Conservation (phyloP, 2,797 vertebrate species). For the Sebastes taczanowskii region DNA sequence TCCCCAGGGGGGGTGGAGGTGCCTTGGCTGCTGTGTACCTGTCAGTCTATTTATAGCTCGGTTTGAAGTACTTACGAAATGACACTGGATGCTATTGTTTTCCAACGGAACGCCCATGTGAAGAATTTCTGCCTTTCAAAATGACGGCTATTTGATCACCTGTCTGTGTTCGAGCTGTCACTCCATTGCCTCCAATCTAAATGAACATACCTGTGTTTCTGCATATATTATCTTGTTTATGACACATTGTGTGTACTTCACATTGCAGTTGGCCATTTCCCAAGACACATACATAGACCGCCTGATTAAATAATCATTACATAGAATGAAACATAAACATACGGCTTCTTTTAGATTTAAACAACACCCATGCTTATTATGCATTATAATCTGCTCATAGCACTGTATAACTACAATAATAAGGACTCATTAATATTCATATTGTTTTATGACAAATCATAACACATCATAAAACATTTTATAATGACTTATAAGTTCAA, state of each 20-base stretch:
- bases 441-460: not conserved
- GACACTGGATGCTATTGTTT: conserved; percentile 44
- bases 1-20: conserved; percentile 49
- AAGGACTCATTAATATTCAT: not conserved
- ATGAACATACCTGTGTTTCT: not conserved
- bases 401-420: not conserved
- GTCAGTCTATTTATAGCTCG: conserved; percentile 62
- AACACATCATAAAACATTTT: not conserved
- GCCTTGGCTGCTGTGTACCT: conserved; percentile 54
- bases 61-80: conserved; percentile 53
- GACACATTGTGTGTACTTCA: not conserved
- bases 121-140: conserved; percentile 21
- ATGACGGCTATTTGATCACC: conserved; percentile 7
- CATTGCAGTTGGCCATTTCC: not conserved
- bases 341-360: not conserved
- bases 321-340: not conserved
- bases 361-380: not conserved
- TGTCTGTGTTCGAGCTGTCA: not conserved
- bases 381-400: not conserved
- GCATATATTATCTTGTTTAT: not conserved
- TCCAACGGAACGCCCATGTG: not conserved
- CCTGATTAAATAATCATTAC: too few relatives aligned
- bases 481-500: not conserved
- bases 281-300: not conserved
- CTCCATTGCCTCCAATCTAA: not conserved